Percentiles rank a stretch among this genome's conserved stretches.
Conservation (phyloP, 1,140 invertebrate genomes). For the Drosophila repleta region DNA sequence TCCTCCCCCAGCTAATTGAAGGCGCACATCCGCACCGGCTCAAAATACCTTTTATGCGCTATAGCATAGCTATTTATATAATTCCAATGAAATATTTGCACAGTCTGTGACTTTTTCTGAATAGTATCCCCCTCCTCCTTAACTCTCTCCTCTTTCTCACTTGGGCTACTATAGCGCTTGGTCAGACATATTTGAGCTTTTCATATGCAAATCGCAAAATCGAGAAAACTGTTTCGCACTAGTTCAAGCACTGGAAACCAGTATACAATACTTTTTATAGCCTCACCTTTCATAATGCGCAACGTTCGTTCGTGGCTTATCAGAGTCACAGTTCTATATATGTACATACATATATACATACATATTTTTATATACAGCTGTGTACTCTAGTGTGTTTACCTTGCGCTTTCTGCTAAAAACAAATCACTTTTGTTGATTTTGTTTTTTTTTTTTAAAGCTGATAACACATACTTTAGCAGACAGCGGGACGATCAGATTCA, state of each 20-base stretch:
- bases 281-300: slow-evolving; percentile 7
- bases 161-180: slow-evolving; percentile 7
- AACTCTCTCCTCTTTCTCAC: background rate
- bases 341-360: slow-evolving; percentile 10
- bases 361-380: slow-evolving; percentile 3
- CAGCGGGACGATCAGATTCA: slow-evolving; percentile 32
- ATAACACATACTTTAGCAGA: slow-evolving; percentile 39
- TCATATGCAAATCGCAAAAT: slow-evolving; percentile 3
- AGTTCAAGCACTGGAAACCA: slow-evolving; percentile 9
- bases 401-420: slow-evolving; percentile 32
- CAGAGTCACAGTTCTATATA: slow-evolving; percentile 18
- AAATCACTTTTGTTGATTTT: slow-evolving; percentile 17
- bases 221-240: background rate
- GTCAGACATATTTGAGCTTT: slow-evolving; percentile 6
- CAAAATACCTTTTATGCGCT: slow-evolving; percentile 23
- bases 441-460: slow-evolving; percentile 15
- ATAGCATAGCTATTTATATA: slow-evolving; percentile 23
- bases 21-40: slow-evolving; percentile 44
- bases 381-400: slow-evolving; percentile 36
- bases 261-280: background rate
- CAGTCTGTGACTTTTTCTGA: slow-evolving; percentile 27
- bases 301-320: slow-evolving; percentile 24
- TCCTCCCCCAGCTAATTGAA: slow-evolving; percentile 33
- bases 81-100: slow-evolving; percentile 34
- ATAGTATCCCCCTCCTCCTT: background rate